phyloP scores from a whole-genome alignment of 2,888 invertebrate genomes.

The Lucinisca nassula region DNA sequence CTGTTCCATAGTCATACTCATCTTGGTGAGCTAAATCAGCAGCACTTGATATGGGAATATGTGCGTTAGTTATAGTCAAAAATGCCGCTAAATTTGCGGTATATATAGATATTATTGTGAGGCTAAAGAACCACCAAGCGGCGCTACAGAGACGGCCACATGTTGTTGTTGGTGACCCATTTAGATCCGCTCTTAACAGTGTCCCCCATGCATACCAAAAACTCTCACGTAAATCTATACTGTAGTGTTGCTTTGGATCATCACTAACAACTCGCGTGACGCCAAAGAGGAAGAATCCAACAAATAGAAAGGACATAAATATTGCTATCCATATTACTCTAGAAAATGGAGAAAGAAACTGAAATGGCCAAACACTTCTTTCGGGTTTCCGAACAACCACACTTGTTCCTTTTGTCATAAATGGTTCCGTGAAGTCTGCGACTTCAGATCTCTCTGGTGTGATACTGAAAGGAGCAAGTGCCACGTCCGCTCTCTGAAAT shows the following conservation, averaged over 20 bases:
- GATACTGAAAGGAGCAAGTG: conserved; percentile 97
- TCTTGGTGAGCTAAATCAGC: conserved; percentile 82
- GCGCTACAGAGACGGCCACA: conserved; percentile 83
- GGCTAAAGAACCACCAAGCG: conserved; percentile 85
- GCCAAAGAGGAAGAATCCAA: conserved; percentile 81
- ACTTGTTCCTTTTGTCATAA: conserved; percentile 98
- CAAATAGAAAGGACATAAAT: conserved; percentile 80
- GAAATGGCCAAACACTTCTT: conserved; percentile 96
- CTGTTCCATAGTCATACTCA: conserved; percentile 84
- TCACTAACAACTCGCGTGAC: conserved; percentile 83
- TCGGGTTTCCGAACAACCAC: conserved; percentile 97
- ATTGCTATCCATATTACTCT: conserved; percentile 92
- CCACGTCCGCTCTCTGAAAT: conserved; percentile 97
- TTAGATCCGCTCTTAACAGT: conserved; percentile 81
- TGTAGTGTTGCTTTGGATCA: conserved; percentile 60
- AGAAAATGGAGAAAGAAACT: conserved; percentile 98
- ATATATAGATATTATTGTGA: conserved; percentile 84
- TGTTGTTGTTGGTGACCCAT: conserved; percentile 78
- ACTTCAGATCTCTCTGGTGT: conserved; percentile 97
- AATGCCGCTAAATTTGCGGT: conserved; percentile 86
- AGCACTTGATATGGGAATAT: conserved; percentile 78
- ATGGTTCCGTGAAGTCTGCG: conserved; percentile 99
- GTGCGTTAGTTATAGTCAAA: conserved; percentile 82
- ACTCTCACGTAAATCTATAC: conserved; percentile 81
- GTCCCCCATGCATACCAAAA: conserved; percentile 86